phyloP scores from a whole-genome alignment of 2,113 vertebrate genomes.

The Lucifuga dentata region DNA sequence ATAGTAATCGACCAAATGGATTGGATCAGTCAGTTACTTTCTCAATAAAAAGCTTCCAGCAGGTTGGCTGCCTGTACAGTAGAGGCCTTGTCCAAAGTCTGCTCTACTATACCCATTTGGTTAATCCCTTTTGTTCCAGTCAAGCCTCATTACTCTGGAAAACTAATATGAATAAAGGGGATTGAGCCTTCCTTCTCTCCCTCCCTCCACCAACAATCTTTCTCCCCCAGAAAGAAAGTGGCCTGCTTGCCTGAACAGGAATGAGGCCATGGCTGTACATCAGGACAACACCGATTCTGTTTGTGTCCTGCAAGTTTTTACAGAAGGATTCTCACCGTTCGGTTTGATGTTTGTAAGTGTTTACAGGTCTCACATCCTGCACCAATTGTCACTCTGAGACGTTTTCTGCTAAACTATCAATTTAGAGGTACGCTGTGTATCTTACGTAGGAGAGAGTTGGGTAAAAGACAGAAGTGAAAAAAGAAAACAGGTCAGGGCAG shows the following conservation, averaged over 20 bases:
- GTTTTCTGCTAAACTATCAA: too few species aligned
- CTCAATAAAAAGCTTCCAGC: constrained; percentile 69
- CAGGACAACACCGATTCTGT: constrained; percentile 64
- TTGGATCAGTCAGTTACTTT: constrained; percentile 25
- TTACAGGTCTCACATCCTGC: not conserved
- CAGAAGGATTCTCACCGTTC: constrained; percentile 3
- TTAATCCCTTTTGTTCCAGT: constrained; percentile 73
- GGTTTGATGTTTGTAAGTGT: not conserved
- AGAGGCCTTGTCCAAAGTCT: constrained; percentile 65
- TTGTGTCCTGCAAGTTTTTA: constrained; percentile 38
- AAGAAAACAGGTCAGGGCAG: constrained; percentile 9
- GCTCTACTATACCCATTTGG: constrained; percentile 62
- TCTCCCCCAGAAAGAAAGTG: constrained; percentile 82
- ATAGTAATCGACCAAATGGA: too few species aligned
- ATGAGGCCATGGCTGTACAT: constrained; percentile 75
- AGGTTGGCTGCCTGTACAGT: constrained; percentile 63
- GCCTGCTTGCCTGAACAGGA: constrained; percentile 77
- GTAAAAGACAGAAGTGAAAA: not conserved
- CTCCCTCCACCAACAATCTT: constrained; percentile 68
- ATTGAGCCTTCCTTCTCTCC: constrained; percentile 58
- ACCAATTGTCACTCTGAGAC: too few species aligned
- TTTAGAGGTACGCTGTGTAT: too few species aligned
- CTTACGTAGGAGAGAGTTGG: not conserved
- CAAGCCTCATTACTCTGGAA: constrained; percentile 74
- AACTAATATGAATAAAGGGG: constrained; percentile 71